Percentiles rank a stretch among this genome's conserved stretches.
These are phyloP conservation scores for Steatornis caripensis DNA, from an alignment of 2,113 vertebrate species.

Conservation along the genomic window DNA sequence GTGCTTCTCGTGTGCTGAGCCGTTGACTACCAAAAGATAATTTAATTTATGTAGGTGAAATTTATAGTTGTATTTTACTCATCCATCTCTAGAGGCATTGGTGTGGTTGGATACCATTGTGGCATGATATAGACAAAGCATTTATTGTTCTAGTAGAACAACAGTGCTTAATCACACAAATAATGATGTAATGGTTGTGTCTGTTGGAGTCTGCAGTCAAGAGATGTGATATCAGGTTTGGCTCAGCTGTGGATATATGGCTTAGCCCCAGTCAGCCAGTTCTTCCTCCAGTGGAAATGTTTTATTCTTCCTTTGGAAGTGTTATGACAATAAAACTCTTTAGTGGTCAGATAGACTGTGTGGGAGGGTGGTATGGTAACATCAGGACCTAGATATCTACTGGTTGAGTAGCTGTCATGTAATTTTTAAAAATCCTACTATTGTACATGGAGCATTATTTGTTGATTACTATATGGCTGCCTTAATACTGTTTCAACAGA, in stretches of 20 bases:
- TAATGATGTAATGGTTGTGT: constrained; percentile 7
- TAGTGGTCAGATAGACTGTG: not conserved
- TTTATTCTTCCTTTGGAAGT: not conserved
- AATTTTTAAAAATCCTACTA: not conserved
- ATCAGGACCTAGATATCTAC: not conserved
- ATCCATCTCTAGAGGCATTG: not conserved
- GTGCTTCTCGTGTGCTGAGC: not conserved
- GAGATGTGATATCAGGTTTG: not conserved
- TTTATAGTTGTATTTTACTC: not conserved
- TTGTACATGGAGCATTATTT: not conserved
- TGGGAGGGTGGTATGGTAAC: not conserved
- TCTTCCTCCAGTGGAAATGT: not conserved
- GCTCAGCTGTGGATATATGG: not conserved
- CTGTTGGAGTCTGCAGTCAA: not conserved
- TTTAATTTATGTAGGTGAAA: not conserved
- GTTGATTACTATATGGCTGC: not conserved
- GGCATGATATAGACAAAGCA: not conserved
- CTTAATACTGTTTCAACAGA: not conserved
- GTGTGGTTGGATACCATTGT: not conserved
- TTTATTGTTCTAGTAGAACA: not conserved
- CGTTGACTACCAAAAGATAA: not conserved
- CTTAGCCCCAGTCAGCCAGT: not conserved
- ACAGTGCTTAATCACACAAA: not conserved
- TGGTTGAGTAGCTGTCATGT: not conserved
- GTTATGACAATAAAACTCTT: not conserved